A percentile compares a stretch with the other conserved stretches of the same genome.
Conservation (phyloP, 2,113 vertebrate species). For the Coptodon bakossiorum region DNA sequence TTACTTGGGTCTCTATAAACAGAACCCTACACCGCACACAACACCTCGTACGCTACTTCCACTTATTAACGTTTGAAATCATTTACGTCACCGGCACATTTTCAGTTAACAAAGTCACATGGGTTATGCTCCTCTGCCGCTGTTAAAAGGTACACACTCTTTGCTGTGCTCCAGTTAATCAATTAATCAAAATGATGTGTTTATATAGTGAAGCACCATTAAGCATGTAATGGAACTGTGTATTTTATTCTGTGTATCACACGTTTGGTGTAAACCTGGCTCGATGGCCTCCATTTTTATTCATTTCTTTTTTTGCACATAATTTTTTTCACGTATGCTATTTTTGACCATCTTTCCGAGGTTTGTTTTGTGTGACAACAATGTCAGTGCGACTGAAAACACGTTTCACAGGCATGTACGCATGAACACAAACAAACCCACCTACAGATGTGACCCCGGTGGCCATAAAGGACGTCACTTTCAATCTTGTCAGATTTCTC, state of each 20-base stretch:
- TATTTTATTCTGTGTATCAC: neutral
- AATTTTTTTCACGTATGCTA: neutral
- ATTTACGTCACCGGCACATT: neutral
- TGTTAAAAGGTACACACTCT: neutral
- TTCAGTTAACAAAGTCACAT: neutral
- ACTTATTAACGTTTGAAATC: neutral
- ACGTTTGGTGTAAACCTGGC: neutral
- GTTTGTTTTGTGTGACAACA: slow-evolving; percentile 21
- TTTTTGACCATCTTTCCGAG: neutral
- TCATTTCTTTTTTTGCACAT: neutral
- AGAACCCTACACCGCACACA: neutral
- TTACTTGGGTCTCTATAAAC: neutral
- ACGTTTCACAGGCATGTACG: slow-evolving; percentile 34
- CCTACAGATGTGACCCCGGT: slow-evolving; percentile 34
- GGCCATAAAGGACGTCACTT: slow-evolving; percentile 51
- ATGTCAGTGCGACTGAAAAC: slow-evolving; percentile 1
- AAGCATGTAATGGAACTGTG: neutral
- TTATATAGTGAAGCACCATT: neutral
- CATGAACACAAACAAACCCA: slow-evolving; percentile 37
- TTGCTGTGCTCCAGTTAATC: neutral
- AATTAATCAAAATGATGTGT: neutral
- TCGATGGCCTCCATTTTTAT: neutral
- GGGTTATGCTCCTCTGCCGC: neutral
- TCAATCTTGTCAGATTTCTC: slow-evolving; percentile 62
- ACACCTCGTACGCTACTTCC: neutral